Percentiles rank a stretch among this genome's conserved stretches.
Conservation (phyloP, 1,140 invertebrate species). For the Hyles euphorbiae region DNA sequence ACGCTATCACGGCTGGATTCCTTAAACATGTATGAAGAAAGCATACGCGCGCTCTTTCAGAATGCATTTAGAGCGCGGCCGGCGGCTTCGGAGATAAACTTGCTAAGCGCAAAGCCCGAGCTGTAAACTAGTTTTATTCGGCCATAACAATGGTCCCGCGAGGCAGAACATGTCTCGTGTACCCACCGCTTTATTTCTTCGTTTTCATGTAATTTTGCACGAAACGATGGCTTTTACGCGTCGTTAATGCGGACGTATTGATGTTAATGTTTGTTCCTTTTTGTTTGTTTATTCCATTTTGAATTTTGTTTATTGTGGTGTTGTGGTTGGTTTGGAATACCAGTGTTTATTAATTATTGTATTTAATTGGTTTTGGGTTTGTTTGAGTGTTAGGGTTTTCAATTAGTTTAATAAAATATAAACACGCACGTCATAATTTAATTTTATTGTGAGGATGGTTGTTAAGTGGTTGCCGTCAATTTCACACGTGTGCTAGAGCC, state of each 20-base stretch:
- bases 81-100: slow-evolving; percentile 27
- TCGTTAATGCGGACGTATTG: slow-evolving; percentile 17
- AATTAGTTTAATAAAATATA: no score
- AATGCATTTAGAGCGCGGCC: background rate
- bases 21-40: no score
- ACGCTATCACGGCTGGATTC: no score
- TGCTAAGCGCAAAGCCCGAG: slow-evolving; percentile 27
- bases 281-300: slow-evolving; percentile 5
- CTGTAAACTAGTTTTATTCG: slow-evolving; percentile 44
- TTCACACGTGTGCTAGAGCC: no score
- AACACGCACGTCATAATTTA: no score
- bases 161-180: slow-evolving; percentile 25
- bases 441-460: no score
- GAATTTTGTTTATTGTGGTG: background rate
- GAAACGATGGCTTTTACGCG: slow-evolving; percentile 22
- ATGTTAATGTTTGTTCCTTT: slow-evolving; percentile 10
- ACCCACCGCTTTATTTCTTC: slow-evolving; percentile 20
- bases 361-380: no score
- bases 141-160: slow-evolving; percentile 35
- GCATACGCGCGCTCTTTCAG: no score
- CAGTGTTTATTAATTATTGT: no score
- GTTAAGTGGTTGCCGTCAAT: no score
- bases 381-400: no score
- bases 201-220: slow-evolving; percentile 20
- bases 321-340: no score